Percentiles rank a stretch among this genome's conserved stretches.
phyloP scores from a whole-genome alignment of 2,113 vertebrate species.

The Gasterosteus nipponicus region DNA sequence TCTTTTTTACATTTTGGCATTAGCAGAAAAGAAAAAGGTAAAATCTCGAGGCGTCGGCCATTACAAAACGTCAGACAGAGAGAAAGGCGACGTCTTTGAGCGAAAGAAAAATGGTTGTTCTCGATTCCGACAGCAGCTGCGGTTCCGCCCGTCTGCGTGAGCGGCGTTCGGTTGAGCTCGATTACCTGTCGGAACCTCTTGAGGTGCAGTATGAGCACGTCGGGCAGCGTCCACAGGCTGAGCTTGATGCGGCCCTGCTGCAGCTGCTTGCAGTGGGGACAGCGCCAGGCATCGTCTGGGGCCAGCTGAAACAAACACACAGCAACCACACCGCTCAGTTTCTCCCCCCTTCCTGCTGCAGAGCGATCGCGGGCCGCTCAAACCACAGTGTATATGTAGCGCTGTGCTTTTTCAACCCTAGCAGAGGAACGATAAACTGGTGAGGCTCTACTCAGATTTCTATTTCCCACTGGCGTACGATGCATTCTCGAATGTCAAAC shows the following conservation, averaged over 20 bases:
- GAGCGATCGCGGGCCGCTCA: slow-evolving; percentile 32
- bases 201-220: slow-evolving; percentile 96
- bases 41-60: background rate
- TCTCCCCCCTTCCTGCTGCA: slow-evolving; percentile 27
- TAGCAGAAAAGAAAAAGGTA: background rate
- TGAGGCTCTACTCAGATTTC: background rate
- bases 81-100: background rate
- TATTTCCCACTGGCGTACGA: background rate
- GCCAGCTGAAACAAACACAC: slow-evolving; percentile 86
- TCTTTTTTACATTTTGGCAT: background rate
- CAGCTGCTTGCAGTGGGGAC: slow-evolving; percentile 97
- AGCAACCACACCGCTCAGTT: background rate
- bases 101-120: background rate
- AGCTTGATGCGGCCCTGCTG: slow-evolving; percentile 97
- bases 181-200: slow-evolving; percentile 96
- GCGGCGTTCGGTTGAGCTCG: background rate
- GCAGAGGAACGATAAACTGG: slow-evolving; percentile 35
- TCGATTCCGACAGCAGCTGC: background rate
- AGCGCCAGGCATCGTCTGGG: slow-evolving; percentile 96
- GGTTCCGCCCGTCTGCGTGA: background rate
- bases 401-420: slow-evolving; percentile 17
- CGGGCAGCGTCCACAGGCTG: slow-evolving; percentile 96
- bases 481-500: slow-evolving; percentile 20
- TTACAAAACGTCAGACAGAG: background rate
- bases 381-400: slow-evolving; percentile 59